Evolutionary conservation across 1,140 invertebrate species (phyloP).

Genomic region (Penaeus chinensis): DNA sequence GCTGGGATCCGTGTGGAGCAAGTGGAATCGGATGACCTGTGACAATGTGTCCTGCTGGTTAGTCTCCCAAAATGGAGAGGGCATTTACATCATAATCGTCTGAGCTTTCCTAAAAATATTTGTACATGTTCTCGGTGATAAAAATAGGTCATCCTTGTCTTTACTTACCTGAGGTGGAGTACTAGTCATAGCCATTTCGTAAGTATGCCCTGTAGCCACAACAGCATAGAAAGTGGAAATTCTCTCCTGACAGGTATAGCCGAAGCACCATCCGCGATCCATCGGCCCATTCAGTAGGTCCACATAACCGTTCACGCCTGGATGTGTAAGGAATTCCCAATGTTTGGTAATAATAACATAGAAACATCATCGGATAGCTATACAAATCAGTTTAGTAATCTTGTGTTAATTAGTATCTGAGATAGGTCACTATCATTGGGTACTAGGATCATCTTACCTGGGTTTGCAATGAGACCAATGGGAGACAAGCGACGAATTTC

Average conservation of each 20-base stretch:
- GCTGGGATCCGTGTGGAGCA: slow-evolving; percentile 29
- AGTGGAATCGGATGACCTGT: slow-evolving; percentile 43
- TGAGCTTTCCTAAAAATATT: not conserved
- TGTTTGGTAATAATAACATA: too few relatives aligned
- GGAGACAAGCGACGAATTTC: slow-evolving; percentile 56
- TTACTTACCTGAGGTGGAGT: slow-evolving; percentile 52
- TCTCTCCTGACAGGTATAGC: slow-evolving; percentile 60
- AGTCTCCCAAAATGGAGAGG: not conserved
- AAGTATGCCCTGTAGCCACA: slow-evolving; percentile 11
- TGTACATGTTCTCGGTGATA: not conserved
- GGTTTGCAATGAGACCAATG: slow-evolving; percentile 58
- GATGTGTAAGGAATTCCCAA: not conserved
- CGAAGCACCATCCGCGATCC: slow-evolving; percentile 55
- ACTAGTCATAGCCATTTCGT: slow-evolving; percentile 58
- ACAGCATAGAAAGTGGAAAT: slow-evolving; percentile 59
- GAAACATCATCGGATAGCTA: too few relatives aligned
- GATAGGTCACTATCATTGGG: too few relatives aligned
- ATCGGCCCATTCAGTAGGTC: slow-evolving; percentile 59
- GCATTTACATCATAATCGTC: not conserved
- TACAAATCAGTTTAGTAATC: too few relatives aligned
- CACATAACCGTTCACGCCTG: slow-evolving; percentile 53
- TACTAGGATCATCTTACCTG: slow-evolving; percentile 24
- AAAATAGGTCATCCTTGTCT: not conserved
- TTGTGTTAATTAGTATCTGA: too few relatives aligned
- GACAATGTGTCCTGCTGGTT: not conserved